phyloP scores from a whole-genome alignment of 2,113 vertebrate species.

The Equus quagga region DNA sequence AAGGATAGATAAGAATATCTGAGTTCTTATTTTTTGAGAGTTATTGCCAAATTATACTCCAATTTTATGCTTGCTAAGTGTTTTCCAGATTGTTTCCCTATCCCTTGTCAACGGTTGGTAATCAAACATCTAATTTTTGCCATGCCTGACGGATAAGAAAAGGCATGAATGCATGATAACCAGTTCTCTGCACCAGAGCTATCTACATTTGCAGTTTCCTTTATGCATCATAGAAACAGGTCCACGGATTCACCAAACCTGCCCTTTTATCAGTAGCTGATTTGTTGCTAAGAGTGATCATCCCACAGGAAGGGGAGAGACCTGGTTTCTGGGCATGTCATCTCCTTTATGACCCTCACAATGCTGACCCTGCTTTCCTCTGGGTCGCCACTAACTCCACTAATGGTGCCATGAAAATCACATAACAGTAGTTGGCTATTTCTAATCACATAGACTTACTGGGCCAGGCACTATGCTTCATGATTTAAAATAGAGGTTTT shows the following conservation, averaged over 20 bases:
- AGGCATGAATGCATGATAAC: background rate
- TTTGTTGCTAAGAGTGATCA: background rate
- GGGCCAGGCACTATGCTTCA: background rate
- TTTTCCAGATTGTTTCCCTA: background rate
- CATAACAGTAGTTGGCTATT: background rate
- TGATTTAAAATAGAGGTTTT: background rate
- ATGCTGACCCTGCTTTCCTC: background rate
- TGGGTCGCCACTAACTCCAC: background rate
- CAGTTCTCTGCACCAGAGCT: background rate
- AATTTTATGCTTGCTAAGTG: background rate
- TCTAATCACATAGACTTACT: background rate
- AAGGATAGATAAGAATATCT: background rate
- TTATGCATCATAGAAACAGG: background rate
- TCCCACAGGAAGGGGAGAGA: background rate
- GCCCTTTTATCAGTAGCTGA: background rate
- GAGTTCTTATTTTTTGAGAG: slow-evolving; percentile 10
- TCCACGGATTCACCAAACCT: background rate
- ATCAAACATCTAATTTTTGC: background rate
- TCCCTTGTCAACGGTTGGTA: background rate
- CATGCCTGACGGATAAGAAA: background rate
- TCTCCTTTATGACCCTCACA: background rate
- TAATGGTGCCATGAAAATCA: background rate
- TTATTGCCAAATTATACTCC: background rate
- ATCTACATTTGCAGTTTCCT: background rate
- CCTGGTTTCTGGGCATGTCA: background rate